A percentile compares a stretch with the other conserved stretches of the same genome.
Evolutionary conservation across 2,888 invertebrate genomes (phyloP).

Genomic region (Euplexia lucipara): DNA sequence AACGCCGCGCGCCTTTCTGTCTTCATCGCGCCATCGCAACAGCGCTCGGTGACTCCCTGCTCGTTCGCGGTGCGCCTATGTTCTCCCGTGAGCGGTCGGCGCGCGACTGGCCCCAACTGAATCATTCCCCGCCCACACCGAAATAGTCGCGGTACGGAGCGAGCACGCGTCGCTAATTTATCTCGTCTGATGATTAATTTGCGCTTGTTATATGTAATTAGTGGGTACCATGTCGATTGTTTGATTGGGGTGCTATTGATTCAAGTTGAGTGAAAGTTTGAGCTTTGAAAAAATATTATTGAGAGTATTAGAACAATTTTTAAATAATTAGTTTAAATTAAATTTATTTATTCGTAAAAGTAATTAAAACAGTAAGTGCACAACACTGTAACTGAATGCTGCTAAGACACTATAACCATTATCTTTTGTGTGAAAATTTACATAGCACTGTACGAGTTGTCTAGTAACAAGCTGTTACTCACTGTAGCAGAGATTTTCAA

Average conservation of each 20-base stretch:
- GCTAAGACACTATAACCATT: not conserved
- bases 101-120: constrained; percentile 85
- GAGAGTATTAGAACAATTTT: not conserved
- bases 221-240: constrained; percentile 73
- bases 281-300: constrained; percentile 12
- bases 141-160: constrained; percentile 81
- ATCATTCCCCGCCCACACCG: constrained; percentile 81
- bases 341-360: not conserved
- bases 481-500: constrained; percentile 78
- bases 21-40: constrained; percentile 89
- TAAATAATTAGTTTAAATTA: not conserved
- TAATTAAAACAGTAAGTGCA: not conserved
- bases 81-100: constrained; percentile 84
- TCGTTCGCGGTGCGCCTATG: constrained; percentile 68
- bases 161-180: constrained; percentile 81
- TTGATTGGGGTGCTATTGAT: constrained; percentile 64
- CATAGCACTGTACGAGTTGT: constrained; percentile 26
- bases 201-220: constrained; percentile 83
- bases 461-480: constrained; percentile 61
- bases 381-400: not conserved
- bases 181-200: constrained; percentile 84
- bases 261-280: constrained; percentile 51
- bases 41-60: constrained; percentile 76
- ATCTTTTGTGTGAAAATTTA: constrained; percentile 22
- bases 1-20: constrained; percentile 88